A percentile compares a stretch with the other conserved stretches of the same genome.
These are phyloP conservation scores for Drepana falcataria DNA, from an alignment of 2,888 invertebrate species.

Conservation along the genomic window DNA sequence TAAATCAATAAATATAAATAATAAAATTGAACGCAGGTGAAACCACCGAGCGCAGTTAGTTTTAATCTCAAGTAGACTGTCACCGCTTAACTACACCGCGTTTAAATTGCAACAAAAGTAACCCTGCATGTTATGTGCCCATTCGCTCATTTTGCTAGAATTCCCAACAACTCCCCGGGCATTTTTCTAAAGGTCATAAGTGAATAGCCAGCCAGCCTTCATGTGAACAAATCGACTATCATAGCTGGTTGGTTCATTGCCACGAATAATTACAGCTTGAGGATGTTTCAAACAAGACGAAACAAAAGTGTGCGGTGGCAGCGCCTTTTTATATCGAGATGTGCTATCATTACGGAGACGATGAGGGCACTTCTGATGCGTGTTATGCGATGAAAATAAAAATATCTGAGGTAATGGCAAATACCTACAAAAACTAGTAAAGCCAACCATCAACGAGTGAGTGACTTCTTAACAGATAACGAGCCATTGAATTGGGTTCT, in stretches of 20 bases:
- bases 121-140: no score
- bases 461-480: neutral
- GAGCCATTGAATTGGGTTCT: neutral
- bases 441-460: neutral
- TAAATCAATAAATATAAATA: no score
- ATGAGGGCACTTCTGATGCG: constrained; percentile 16
- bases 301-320: constrained; percentile 22
- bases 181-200: constrained; percentile 68
- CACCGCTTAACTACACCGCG: no score
- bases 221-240: constrained; percentile 28
- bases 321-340: constrained; percentile 45
- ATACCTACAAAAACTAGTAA: neutral
- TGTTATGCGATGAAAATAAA: constrained; percentile 23
- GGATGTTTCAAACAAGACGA: constrained; percentile 43
- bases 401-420: neutral
- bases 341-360: constrained; percentile 35
- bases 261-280: constrained; percentile 56
- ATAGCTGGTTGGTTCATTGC: constrained; percentile 45
- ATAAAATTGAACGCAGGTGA: no score
- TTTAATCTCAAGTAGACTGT: no score
- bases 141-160: constrained; percentile 15
- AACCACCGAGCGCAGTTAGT: no score
- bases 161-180: constrained; percentile 39
- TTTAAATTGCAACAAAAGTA: no score
- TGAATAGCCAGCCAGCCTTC: constrained; percentile 62